A percentile compares a stretch with the other conserved stretches of the same genome.
phyloP scores from a whole-genome alignment of 2,888 invertebrate genomes.

The Epinotia demarniana region DNA sequence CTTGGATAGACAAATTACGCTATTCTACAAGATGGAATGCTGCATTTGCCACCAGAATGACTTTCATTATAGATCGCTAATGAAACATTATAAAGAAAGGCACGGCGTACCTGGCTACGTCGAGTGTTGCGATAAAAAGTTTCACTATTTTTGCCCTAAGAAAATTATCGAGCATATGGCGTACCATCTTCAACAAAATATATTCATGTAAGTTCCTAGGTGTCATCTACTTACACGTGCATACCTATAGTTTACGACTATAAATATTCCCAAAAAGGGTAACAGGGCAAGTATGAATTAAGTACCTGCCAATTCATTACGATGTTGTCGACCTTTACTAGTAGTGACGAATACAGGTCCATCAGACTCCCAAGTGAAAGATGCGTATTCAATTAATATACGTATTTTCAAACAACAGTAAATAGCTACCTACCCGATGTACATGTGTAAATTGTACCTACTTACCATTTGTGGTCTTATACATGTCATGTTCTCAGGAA shows the following conservation, averaged over 20 bases:
- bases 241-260: background rate
- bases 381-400: too few relatives aligned
- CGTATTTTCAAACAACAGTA: too few relatives aligned
- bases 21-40: constrained; percentile 82
- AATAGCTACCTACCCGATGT: too few relatives aligned
- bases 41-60: constrained; percentile 77
- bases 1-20: constrained; percentile 75
- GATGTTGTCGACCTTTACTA: background rate
- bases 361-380: background rate
- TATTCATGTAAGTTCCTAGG: constrained; percentile 73
- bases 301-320: too few relatives aligned
- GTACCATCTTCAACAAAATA: constrained; percentile 76
- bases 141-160: constrained; percentile 80
- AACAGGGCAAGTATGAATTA: too few relatives aligned
- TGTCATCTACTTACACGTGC: background rate
- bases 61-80: constrained; percentile 76
- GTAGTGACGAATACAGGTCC: background rate
- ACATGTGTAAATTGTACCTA: background rate
- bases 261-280: too few relatives aligned
- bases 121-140: constrained; percentile 78
- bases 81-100: constrained; percentile 80
- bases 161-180: constrained; percentile 82
- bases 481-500: background rate
- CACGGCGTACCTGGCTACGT: constrained; percentile 81
- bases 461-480: too few relatives aligned